phyloP scores from a whole-genome alignment of 1,140 invertebrate species.

The Campoletis sonorensis region DNA sequence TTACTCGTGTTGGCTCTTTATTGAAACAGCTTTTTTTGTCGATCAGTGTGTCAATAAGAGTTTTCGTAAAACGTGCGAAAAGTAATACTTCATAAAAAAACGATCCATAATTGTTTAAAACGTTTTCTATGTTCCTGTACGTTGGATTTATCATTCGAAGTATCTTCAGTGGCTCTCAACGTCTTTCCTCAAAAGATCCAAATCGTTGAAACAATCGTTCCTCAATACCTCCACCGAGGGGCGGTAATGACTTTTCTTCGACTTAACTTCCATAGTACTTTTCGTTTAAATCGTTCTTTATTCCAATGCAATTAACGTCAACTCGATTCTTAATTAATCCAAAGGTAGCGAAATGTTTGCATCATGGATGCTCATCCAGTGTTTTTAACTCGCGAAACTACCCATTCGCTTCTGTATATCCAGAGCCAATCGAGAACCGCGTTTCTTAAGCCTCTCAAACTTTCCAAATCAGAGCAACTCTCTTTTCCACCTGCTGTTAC shows the following conservation, averaged over 20 bases:
- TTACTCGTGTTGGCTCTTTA: too few relatives aligned
- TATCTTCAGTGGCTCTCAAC: not conserved
- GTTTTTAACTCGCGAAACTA: not conserved
- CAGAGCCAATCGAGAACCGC: not conserved
- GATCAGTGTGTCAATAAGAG: too few relatives aligned
- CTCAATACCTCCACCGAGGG: not conserved
- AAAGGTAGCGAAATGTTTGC: constrained; percentile 29
- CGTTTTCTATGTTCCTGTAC: too few relatives aligned
- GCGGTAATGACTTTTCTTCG: not conserved
- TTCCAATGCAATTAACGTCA: constrained; percentile 32
- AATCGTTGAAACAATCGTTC: not conserved
- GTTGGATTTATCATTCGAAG: too few relatives aligned
- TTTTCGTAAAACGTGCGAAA: too few relatives aligned
- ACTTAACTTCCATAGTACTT: not conserved
- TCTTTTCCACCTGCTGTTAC: constrained; percentile 45
- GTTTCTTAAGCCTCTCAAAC: constrained; percentile 31
- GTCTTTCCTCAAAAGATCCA: not conserved
- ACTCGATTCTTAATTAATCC: constrained; percentile 39
- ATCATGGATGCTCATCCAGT: not conserved
- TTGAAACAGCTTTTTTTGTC: too few relatives aligned
- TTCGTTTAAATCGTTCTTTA: not conserved
- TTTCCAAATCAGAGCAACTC: constrained; percentile 52
- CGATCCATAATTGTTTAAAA: too few relatives aligned
- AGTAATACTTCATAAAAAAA: too few relatives aligned
- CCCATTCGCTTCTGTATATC: not conserved